Evolutionary conservation across 1,140 invertebrate species (phyloP), one percentile per base, ranked within the genome.

Genomic region (Drosophila kikkawai): DNA sequence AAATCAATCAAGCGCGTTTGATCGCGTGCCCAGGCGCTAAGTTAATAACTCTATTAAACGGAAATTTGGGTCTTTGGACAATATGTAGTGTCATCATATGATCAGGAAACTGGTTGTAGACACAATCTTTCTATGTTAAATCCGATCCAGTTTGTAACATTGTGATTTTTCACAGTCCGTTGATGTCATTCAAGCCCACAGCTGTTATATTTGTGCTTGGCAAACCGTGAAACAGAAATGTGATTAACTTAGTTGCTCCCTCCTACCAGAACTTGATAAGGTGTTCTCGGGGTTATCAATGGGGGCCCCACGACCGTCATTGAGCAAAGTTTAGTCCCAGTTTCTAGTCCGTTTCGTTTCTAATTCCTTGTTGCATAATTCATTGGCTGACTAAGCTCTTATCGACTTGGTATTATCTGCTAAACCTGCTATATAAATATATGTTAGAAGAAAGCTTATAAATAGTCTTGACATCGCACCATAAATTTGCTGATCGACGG

Each of bases 131-230:
- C 50, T 71, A 26, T 34, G 13, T 15, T 59, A 70, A 39, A 56
- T 41, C 17, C 42, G 32, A 51, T 50, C 55, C 53, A 42, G 34
- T 56, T 70, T 29, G 36, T 19, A 73, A 29, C 53, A 17, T 37
- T 51, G 70, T 15, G 56, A 60, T 42, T 32, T 56, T 77, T 78
- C 75, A 77, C 75, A 77, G 64, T 77, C 37, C 17, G 74, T 61
- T 77, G 75, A 56, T 68, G 75, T 77, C 64, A 77, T 55, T 77
- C 50, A 69, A 77, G 76, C 57, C 50, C 75, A 77, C 64, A 50
- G 29, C 37, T 13, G 13, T 17, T 26, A 55, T 74, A 75, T 75
- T 75, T 75, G 71, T 55, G 71, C 71, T 75, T 64, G 70, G 56
- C 74, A 77, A 77, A 60, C 61, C 74, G 51, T 68, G 42, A 44